Evolutionary conservation across 1,140 invertebrate species (phyloP), one percentile per base, ranked within the genome.

Genomic region (Drosophila burlai): DNA sequence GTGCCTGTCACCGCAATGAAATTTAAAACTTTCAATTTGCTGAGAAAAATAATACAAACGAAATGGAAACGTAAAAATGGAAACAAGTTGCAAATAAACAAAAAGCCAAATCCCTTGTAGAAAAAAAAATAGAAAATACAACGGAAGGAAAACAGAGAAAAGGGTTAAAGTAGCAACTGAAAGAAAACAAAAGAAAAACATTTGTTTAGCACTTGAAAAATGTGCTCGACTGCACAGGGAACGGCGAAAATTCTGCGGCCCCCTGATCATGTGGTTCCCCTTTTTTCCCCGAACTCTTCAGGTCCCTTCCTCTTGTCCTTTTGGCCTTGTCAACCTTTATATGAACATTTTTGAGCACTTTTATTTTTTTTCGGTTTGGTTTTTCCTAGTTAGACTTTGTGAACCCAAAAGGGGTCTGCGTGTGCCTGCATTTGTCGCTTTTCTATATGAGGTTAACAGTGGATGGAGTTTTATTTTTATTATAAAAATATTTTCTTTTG

Each of bases 191-290:
- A 71, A 73, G 55, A 16, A 77, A 77, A 77, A 71, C 65, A 77
- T 77, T 80, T 79, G 76, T 74, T 80, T 74, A 79, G 50, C 68
- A 80, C 76, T 80, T 79, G 77, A 80, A 80, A 80, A 80, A 80
- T 80, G 78, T 80, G 76, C 67, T 80, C 68, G 45, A 74, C 61
- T 60, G 73, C 76, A 60, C 59, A 60, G 62, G 49, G 63, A 45
- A 68, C 47, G 21, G 43, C 36, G 43, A 71, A 72, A 72, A 67
- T 71, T 67, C 69, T 71, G 69, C 21, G 50, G 50, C 66, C 58
- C 58, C 59, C 45, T 78, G 59, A 77, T 61, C 75, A 78, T 79
- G 59, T 63, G 58, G 75, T 29, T 71, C 66, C 26, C 45, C 64
- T 1, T 54, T 26, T 42, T 34, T 49, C n/a, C n/a, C 26, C 26